These are phyloP conservation scores for Pampusana beccarii DNA, from an alignment of 2,113 vertebrate genomes.

Conservation along the genomic window DNA sequence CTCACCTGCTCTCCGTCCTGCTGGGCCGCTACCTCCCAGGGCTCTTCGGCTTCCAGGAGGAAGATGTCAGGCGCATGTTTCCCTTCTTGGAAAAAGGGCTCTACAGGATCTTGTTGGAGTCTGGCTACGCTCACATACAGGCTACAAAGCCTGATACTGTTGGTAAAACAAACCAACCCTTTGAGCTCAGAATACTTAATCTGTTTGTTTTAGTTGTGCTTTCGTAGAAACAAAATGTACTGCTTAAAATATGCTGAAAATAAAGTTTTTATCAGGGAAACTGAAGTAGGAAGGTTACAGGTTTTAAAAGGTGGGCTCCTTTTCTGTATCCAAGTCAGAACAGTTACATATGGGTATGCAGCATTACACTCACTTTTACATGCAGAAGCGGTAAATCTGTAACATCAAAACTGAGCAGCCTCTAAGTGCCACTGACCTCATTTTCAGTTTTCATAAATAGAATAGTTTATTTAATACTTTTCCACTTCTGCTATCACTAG, in stretches of 20 bases:
- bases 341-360: background rate
- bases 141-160: conserved; percentile 76
- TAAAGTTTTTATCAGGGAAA: background rate
- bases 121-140: conserved; percentile 78
- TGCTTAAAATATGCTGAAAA: background rate
- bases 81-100: conserved; percentile 67
- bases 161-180: conserved; percentile 50
- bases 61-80: conserved; percentile 68
- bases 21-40: conserved; percentile 63
- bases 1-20: conserved; percentile 48
- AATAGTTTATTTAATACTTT: conserved; percentile 15
- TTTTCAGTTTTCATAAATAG: conserved; percentile 26
- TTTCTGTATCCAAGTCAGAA: background rate
- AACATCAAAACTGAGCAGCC: background rate
- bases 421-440: background rate
- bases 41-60: conserved; percentile 66
- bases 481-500: background rate
- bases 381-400: background rate
- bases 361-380: background rate
- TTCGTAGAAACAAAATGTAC: background rate
- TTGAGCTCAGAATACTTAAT: background rate
- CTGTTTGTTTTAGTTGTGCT: background rate
- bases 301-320: background rate
- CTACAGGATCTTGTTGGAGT: conserved; percentile 57
- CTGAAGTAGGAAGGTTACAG: background rate